A percentile compares a stretch with the other conserved stretches of the same genome.
These are phyloP conservation scores for Melipona quadrifasciata DNA, from an alignment of 1,140 invertebrate genomes.

Conservation along the genomic window DNA sequence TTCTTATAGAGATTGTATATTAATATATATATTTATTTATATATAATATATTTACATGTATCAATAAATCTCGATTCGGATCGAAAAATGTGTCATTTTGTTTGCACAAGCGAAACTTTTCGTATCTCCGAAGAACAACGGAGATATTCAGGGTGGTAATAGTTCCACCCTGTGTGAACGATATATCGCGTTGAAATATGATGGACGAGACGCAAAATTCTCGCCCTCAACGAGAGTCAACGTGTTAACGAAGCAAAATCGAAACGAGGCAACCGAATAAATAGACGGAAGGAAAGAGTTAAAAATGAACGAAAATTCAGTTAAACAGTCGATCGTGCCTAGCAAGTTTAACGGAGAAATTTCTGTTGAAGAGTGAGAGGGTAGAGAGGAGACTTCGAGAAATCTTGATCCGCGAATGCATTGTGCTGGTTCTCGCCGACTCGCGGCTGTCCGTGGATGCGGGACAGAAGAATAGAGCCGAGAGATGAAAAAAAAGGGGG, in stretches of 20 bases:
- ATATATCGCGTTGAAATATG: too few relatives aligned
- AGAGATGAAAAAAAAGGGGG: slow-evolving; percentile 40
- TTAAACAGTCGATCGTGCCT: neutral
- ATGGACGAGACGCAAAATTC: neutral
- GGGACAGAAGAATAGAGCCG: slow-evolving; percentile 22
- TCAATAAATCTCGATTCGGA: too few relatives aligned
- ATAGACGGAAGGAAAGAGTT: too few relatives aligned
- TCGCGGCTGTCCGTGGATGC: neutral
- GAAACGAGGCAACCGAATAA: rapidly evolving
- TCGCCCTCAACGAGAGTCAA: neutral
- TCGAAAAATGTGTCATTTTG: too few relatives aligned
- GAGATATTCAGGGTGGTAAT: too few relatives aligned
- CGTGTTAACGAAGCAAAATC: neutral
- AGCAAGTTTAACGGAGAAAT: neutral
- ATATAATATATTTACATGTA: too few relatives aligned
- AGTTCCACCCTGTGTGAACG: too few relatives aligned
- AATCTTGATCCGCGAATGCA: slow-evolving; percentile 3
- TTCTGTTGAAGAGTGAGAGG: neutral
- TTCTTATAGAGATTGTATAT: too few relatives aligned
- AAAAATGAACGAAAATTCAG: neutral
- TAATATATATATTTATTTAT: too few relatives aligned
- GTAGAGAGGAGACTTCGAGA: slow-evolving; percentile 13
- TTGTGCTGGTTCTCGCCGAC: neutral
- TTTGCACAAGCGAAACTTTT: too few relatives aligned
- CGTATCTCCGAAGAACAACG: too few relatives aligned